Percentiles rank a stretch among this genome's conserved stretches.
phyloP scores from a whole-genome alignment of 2,113 vertebrate species.

The Anoplopoma fimbria region DNA sequence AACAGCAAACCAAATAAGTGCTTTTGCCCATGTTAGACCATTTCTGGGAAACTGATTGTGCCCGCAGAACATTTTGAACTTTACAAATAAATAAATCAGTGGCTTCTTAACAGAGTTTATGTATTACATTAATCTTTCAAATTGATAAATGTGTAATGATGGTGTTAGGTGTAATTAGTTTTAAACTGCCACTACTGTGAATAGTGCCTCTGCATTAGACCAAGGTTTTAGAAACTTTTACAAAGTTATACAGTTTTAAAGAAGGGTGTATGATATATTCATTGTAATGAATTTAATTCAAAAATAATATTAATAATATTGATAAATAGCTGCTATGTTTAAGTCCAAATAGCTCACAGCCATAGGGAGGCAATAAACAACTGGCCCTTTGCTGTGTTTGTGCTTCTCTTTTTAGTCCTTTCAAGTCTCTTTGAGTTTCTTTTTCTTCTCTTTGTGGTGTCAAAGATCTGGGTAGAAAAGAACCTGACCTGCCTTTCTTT shows the following conservation, averaged over 20 bases:
- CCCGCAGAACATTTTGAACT: constrained; percentile 8
- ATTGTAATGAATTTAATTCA: not conserved
- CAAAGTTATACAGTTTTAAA: not conserved
- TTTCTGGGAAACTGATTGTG: constrained; percentile 12
- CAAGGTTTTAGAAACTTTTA: not conserved
- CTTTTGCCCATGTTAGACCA: constrained; percentile 18
- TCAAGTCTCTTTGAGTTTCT: not conserved
- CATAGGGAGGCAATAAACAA: not conserved
- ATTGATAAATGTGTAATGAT: constrained; percentile 61
- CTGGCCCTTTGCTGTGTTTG: not conserved
- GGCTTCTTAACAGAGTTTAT: constrained; percentile 49
- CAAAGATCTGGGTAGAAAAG: not conserved
- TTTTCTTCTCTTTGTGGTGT: not conserved
- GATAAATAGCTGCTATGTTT: constrained; percentile 3
- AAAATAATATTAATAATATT: not conserved
- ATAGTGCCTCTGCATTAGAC: constrained; percentile 37
- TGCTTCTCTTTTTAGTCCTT: not conserved
- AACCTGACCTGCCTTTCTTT: not conserved
- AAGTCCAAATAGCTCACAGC: not conserved
- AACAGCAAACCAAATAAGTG: constrained; percentile 23
- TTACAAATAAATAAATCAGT: constrained; percentile 32
- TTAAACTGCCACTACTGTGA: constrained; percentile 64
- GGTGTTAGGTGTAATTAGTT: constrained; percentile 62
- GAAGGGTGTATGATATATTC: not conserved
- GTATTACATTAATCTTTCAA: constrained; percentile 61